Base-by-base conservation (phyloP, 2,797 vertebrate species). In the Lepilemur ruficaudatus region DNA sequence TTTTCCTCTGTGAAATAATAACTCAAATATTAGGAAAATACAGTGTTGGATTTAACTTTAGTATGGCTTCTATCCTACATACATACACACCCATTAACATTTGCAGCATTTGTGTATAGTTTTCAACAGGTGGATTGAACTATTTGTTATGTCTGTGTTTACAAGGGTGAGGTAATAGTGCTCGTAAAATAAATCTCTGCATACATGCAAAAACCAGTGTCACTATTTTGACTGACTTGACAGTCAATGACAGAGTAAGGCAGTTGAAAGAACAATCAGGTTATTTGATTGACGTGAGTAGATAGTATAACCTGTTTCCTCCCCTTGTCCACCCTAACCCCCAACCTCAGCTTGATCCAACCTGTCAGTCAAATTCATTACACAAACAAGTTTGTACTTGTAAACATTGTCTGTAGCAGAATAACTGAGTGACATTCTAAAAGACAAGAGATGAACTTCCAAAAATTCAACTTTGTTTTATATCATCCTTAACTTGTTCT, bases 111-210 rank as follows among this genome's bases (percentile, higher is more conserved):
- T 78, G 20, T 2, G 3, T 84, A 57, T 13, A 86, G 48, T 41
- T 90, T 85, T 86, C 57, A 93, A 81, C 73, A 91, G 4, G 13
- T 38, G 48, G 20, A 65, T 86, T 14, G 11, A 69, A 61, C 9
- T 90, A 76, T 85, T 85, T 97, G 43, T 69, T 95, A 65, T 83
- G 73, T 91, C 94, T 96, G 18, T n/a, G 9, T 88, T 95, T 96
- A 48, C 59, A 46, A 69, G 35, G 38, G 18, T 89, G 63, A 94
- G 13, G 83, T 46, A 91, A 93, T 13, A 43, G 25, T 20, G 32
- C 13, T 85, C 25, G 67, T 94, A 91, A 88, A 87, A 73, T 4
- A 82, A 82, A 95, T 22, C 48, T 94, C 79, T 67, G 22, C 11
- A 59, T 38, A 84, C 50, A 89, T 73, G 70, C 18, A 69, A 91